phyloP scores from a whole-genome alignment of 2,888 invertebrate genomes.

The Panopea generosa region DNA sequence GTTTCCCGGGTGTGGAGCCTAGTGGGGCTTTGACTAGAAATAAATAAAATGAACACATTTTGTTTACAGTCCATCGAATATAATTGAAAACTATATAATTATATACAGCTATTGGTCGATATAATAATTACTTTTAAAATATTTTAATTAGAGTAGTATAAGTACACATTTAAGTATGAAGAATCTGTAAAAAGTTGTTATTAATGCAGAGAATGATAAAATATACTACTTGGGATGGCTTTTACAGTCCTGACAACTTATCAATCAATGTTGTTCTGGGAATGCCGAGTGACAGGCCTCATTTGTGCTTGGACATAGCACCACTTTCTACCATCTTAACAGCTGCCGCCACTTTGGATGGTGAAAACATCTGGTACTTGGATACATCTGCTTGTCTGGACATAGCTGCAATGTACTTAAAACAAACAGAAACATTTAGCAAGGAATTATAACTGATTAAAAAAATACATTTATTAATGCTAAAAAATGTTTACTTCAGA shows the following conservation, averaged over 20 bases:
- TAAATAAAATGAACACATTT: too few species aligned
- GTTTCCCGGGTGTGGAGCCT: conserved; percentile 6
- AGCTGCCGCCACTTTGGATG: not conserved
- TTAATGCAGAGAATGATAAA: too few species aligned
- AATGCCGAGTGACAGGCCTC: not conserved
- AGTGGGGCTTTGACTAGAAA: conserved; percentile 1
- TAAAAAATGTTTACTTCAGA: too few species aligned
- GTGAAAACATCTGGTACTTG: too few species aligned
- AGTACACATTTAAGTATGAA: not conserved
- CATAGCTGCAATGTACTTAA: too few species aligned
- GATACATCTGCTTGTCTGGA: too few species aligned
- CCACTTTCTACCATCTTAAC: not conserved
- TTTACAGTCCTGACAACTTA: not conserved
- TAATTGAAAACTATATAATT: not conserved
- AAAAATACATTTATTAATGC: too few species aligned
- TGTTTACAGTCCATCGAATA: not conserved
- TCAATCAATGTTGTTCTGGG: not conserved
- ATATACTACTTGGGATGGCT: too few species aligned
- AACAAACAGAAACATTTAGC: too few species aligned
- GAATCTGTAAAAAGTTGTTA: too few species aligned
- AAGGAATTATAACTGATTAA: too few species aligned
- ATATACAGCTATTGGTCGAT: not conserved
- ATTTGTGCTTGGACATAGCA: not conserved
- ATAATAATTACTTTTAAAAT: not conserved
- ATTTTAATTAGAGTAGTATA: not conserved